Evolutionary conservation across 37 sponge, comb jelly and placozoan species (phyloP).

Genomic region (Geodia barretti): DNA sequence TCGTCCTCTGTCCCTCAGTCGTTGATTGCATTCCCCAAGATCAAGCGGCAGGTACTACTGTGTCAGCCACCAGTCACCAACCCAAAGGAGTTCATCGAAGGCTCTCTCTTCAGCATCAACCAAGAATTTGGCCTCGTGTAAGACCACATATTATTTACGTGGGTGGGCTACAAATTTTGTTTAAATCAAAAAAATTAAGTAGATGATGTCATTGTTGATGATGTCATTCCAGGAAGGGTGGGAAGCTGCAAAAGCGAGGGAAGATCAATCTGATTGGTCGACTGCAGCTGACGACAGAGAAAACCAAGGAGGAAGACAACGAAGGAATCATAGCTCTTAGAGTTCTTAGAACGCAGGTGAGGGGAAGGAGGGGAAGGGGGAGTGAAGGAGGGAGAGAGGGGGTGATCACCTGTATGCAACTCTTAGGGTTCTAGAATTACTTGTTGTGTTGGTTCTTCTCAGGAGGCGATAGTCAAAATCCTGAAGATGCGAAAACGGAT

Average conservation of each 20-base stretch:
- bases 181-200: background rate
- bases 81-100: slow-evolving; percentile 65
- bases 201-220: background rate
- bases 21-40: slow-evolving; percentile 73
- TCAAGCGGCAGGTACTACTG: slow-evolving; percentile 87
- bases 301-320: slow-evolving; percentile 88
- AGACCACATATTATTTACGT: slow-evolving; percentile 30
- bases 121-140: slow-evolving; percentile 90
- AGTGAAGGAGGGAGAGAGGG: background rate
- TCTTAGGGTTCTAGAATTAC: too few species aligned
- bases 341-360: slow-evolving; percentile 83
- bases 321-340: slow-evolving; percentile 84
- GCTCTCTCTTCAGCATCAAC: slow-evolving; percentile 72
- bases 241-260: slow-evolving; percentile 86
- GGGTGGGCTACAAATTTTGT: too few species aligned
- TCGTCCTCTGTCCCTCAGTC: slow-evolving; percentile 40
- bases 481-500: slow-evolving; percentile 94
- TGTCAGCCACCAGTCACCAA: slow-evolving; percentile 57
- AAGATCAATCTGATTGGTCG: slow-evolving; percentile 91
- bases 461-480: slow-evolving; percentile 96
- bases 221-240: slow-evolving; percentile 61
- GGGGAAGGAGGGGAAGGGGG: background rate
- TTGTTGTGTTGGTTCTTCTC: too few species aligned
- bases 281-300: slow-evolving; percentile 90
- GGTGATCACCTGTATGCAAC: too few species aligned